These are phyloP conservation scores for Megalopta genalis DNA, from an alignment of 1,140 invertebrate genomes.

Conservation along the genomic window DNA sequence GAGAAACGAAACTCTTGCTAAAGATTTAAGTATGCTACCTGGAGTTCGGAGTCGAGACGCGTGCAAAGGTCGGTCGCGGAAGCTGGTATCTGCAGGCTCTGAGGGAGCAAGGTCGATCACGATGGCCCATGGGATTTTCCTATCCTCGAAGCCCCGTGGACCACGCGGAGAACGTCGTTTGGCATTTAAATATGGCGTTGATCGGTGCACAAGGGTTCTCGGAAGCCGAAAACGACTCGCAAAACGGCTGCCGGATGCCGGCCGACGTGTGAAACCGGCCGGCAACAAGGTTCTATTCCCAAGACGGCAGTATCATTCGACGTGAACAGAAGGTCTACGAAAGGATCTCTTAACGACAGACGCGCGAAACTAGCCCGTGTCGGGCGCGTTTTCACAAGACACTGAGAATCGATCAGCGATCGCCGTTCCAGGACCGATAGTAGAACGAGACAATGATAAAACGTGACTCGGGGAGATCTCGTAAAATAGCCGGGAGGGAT, in stretches of 20 bases:
- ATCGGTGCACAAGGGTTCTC: conserved; percentile 24
- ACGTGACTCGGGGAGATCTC: neutral
- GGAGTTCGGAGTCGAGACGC: no score
- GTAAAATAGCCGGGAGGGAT: neutral
- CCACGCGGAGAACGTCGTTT: conserved; percentile 54
- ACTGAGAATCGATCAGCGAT: neutral
- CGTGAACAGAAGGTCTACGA: conserved; percentile 3
- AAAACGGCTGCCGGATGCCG: no score
- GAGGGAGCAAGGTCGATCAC: conserved; percentile 24
- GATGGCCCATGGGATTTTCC: neutral
- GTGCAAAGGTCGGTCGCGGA: neutral
- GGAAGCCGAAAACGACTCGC: no score
- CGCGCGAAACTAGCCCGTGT: neutral
- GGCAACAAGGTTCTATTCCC: neutral
- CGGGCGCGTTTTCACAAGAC: no score
- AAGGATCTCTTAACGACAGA: conserved; percentile 4
- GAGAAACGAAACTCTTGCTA: no score
- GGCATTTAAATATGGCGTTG: conserved; percentile 69
- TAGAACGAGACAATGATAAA: no score
- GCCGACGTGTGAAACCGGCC: neutral
- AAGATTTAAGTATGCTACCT: no score
- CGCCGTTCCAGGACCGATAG: no score
- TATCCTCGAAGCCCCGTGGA: neutral
- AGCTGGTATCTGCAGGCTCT: neutral
- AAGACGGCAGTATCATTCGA: conserved; percentile 21